These are phyloP conservation scores for Sebastes baramenuke DNA, from an alignment of 2,797 vertebrate genomes.

Conservation along the genomic window DNA sequence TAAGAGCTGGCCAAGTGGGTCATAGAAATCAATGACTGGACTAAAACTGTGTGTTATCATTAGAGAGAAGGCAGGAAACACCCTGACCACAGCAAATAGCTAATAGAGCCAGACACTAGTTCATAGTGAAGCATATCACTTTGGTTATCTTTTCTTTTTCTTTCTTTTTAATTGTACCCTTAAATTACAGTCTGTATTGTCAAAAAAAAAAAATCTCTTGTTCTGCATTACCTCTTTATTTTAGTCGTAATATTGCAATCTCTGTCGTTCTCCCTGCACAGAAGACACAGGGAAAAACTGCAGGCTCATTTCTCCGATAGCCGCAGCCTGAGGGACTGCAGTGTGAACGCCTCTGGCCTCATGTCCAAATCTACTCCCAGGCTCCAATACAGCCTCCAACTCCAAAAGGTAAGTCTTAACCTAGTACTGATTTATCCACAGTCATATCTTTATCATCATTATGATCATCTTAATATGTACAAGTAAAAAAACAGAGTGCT, in stretches of 20 bases:
- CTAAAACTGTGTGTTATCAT: neutral
- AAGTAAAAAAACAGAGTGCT: neutral
- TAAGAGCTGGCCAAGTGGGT: neutral
- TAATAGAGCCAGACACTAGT: neutral
- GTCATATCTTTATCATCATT: constrained; percentile 7
- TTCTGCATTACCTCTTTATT: neutral
- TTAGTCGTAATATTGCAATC: neutral
- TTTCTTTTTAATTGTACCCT: neutral
- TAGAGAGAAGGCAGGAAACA: neutral
- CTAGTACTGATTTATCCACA: constrained; percentile 1
- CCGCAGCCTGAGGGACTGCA: constrained; percentile 81
- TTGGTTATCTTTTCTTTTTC: neutral
- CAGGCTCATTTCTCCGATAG: constrained; percentile 82
- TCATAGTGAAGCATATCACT: neutral
- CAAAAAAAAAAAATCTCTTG: neutral
- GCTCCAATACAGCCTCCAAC: constrained; percentile 67
- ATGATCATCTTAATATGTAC: constrained; percentile 12
- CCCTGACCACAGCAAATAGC: neutral
- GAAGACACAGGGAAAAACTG: constrained; percentile 81
- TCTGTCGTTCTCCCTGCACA: constrained; percentile 26
- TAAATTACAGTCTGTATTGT: neutral
- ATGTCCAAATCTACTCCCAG: constrained; percentile 80
- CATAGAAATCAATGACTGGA: constrained; percentile 21
- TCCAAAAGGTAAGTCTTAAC: constrained; percentile 65
- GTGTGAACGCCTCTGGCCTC: constrained; percentile 75